Base-by-base conservation (phyloP, 2,113 vertebrate species). In the Perca flavescens region DNA sequence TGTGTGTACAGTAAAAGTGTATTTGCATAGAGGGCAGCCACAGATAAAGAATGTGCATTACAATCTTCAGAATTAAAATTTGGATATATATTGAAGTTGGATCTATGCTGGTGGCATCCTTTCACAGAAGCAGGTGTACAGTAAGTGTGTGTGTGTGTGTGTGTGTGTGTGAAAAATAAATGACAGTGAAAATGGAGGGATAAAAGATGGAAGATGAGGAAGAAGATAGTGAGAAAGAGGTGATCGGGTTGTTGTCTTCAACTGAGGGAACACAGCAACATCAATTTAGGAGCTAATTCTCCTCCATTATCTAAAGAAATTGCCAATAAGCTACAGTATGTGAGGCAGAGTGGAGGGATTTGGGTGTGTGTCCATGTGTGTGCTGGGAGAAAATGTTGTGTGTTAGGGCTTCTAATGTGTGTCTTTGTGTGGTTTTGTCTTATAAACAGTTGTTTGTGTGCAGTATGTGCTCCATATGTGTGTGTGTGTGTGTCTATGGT, bases 241-340 rank as follows among this genome's bases (percentile, higher is more conserved):
- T 34, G 82, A 89, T 17, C 43, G 69, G 82, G 36, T 77, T 71
- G 62, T 77, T 2, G 5, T 60, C 81, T 57, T 77, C 58, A 73
- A 65, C 60, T 54, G 71, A 74, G 40, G 22, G 52, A 72, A 77
- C 62, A 79, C 71, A 76, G 84, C 62, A 34, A 76, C 74, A 81
- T 83, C 90, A 84, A 91, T 91, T 92, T 90, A 80, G 72, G 73
- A 84, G 65, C 31, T 83, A 77, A 83, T 75, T 75, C 79, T 86
- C 82, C 77, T 91, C 86, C 63, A 82, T 91, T 92, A 93, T 85
- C 87, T 80, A 53, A 64, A 87, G 88, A 90, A 91, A 93, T 93
- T 90, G 87, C 79, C 89, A 91, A 91, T 90, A 91, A 85, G 60
- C 70, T 86, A 62, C 78, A 81, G 78, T 77, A 49, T 61, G 64